Base-by-base conservation (phyloP, 2,888 invertebrate species). In the Epistrophe eligans region DNA sequence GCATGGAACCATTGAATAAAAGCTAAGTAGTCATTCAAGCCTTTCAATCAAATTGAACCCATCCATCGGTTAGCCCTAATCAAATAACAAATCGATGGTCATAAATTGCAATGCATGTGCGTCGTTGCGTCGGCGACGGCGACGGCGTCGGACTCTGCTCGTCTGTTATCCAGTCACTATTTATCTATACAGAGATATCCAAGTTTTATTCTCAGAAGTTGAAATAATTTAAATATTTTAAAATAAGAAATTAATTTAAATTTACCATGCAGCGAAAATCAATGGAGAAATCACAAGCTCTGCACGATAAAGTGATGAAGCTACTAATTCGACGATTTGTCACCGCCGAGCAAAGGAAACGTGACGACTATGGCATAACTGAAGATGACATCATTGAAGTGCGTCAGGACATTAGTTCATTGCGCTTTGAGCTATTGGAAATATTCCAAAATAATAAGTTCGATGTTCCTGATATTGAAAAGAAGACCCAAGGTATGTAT, bases 351-450 rank as follows among this genome's bases (percentile, higher is more conserved):
- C 98, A 98, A 92, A 93, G 97, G 58, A 97, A 97, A 89, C 95
- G 97, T 67, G 98, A 99, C 91, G 97, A 98, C 74, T 97, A 96
- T 84, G 97, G 98, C 10, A 97, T 99, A 32, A 98, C 98, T 0
- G 99, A 99, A 91, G 99, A 99, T 93, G 99, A 99, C 92, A 97
- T 99, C 88, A 98, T 98, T 95, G 99, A 99, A 94, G 98, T 99
- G 90, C 95, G 99, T 90, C 99, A 99, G 91, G 99, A 99, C 91
- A 98, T 99, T 88, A 98, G 98, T n/a, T 97, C 98, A 6, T 94
- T 99, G 89, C 94, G 98, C 88, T 99, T 96, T 92, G 99, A 99
- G 91, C 94, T 99, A 28, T 96, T 99, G 74, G 98, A 98, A 90
- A 98, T 99, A 90, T 95, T 99, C 13, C 94, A 95, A 76, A 96